phyloP scores from a whole-genome alignment of 2,888 invertebrate genomes.

The Tinea pellionella region DNA sequence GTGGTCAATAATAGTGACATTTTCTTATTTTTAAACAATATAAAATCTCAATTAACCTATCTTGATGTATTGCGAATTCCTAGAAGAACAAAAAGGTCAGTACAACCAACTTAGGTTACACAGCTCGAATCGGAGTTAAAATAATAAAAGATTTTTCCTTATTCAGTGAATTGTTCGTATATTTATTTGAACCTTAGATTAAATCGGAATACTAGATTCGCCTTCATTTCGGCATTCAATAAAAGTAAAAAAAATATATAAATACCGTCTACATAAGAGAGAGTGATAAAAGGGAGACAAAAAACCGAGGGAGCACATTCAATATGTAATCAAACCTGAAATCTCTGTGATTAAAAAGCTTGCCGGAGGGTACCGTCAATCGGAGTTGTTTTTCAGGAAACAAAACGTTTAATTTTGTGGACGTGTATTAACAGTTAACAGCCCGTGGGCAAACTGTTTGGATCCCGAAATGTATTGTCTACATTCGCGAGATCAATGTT shows the following conservation, averaged over 20 bases:
- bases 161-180: too few relatives aligned
- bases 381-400: conserved; percentile 23
- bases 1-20: too few relatives aligned
- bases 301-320: conserved; percentile 5
- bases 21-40: too few relatives aligned
- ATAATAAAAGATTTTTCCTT: too few relatives aligned
- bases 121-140: too few relatives aligned
- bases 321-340: conserved; percentile 12
- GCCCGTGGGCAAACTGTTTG: conserved; percentile 8
- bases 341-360: conserved; percentile 19
- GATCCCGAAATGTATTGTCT: neutral
- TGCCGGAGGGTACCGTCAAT: conserved; percentile 17
- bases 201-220: too few relatives aligned
- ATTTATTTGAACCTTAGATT: too few relatives aligned
- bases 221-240: neutral
- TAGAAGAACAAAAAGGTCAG: too few relatives aligned
- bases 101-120: too few relatives aligned
- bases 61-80: too few relatives aligned
- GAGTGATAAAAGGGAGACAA: neutral
- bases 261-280: neutral
- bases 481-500: conserved; percentile 23
- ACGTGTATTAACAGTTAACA: conserved; percentile 22
- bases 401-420: conserved; percentile 31
- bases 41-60: too few relatives aligned
- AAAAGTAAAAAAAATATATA: neutral